Evolutionary conservation across 2,113 vertebrate genomes (phyloP), one percentile per base, ranked within the genome.

Genomic region (Silurus asotus): DNA sequence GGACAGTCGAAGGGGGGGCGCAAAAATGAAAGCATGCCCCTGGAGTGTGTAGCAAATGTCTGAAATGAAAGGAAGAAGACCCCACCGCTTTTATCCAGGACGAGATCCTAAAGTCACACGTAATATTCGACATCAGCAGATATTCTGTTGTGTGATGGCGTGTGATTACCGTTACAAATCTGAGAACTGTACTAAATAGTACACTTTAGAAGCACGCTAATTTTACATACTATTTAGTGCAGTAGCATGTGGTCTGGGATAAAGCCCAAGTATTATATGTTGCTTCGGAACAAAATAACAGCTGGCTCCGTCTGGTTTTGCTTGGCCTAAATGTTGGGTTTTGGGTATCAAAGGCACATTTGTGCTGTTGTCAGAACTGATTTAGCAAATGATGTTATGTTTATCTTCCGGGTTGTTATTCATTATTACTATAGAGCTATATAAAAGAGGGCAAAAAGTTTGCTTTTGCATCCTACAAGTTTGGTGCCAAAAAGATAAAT

Each of bases 261-360:
- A 61, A n/a, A 82, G 67, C 82, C 69, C 83, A 58, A 74, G 82
- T 64, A 81, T 84, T 58, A 51, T 72, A 85, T 70, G 65, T 79
- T 67, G 78, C 85, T 70, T 81, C n/a, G 11, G 72, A 83, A 83
- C 70, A 72, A 77, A 83, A 82, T 87, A 56, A 82, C 70, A 87
- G 70, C 81, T 87, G 86, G 51, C 86, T 87, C 61, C 25, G 61
- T 87, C 86, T 87, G 86, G 86, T 82, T 87, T 87, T 75, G 61
- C 72, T 87, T 81, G 70, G 72, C 86, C 80, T 82, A 76, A 87
- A 87, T 19, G 86, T 77, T n/a, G 86, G 80, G 86, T 82, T 87
- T 87, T 77, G 81, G 72, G 81, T 87, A 83, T 87, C 86, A 87
- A 87, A 87, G 86, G 80, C 86, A 75, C 61, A 87, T 87, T 82